These are phyloP conservation scores for Prietella phreatophila DNA, from an alignment of 2,113 vertebrate species.

Conservation along the genomic window DNA sequence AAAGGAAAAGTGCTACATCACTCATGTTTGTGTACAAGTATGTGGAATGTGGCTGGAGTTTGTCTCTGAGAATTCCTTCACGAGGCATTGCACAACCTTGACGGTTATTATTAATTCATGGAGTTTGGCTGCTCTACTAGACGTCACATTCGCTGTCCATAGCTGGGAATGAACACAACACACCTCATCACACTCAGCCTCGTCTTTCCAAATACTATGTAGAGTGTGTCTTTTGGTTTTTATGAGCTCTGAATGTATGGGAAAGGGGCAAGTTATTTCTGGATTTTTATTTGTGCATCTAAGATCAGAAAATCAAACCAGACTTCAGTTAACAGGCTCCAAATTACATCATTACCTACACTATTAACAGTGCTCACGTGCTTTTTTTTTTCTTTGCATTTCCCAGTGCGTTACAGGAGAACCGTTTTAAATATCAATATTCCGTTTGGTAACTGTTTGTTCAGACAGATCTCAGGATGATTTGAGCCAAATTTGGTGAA, in stretches of 20 bases:
- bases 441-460: too few relatives aligned
- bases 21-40: not conserved
- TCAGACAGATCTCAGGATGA: too few relatives aligned
- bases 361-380: too few relatives aligned
- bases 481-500: too few relatives aligned
- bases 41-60: slow-evolving; percentile 1
- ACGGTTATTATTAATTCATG: not conserved
- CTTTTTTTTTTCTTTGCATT: too few relatives aligned
- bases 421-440: too few relatives aligned
- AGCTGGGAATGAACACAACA: not conserved
- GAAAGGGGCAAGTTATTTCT: not conserved
- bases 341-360: not conserved
- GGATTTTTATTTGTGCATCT: not conserved
- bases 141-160: not conserved
- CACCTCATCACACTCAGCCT: not conserved
- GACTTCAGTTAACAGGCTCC: not conserved
- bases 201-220: not conserved
- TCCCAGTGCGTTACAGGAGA: too few relatives aligned
- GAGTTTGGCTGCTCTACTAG: not conserved
- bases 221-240: not conserved
- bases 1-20: not conserved
- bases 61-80: not conserved
- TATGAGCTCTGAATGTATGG: not conserved
- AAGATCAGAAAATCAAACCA: not conserved
- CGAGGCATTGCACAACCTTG: not conserved